Conservation (phyloP, 1,140 invertebrate species). For the Scylla paramamosain region DNA sequence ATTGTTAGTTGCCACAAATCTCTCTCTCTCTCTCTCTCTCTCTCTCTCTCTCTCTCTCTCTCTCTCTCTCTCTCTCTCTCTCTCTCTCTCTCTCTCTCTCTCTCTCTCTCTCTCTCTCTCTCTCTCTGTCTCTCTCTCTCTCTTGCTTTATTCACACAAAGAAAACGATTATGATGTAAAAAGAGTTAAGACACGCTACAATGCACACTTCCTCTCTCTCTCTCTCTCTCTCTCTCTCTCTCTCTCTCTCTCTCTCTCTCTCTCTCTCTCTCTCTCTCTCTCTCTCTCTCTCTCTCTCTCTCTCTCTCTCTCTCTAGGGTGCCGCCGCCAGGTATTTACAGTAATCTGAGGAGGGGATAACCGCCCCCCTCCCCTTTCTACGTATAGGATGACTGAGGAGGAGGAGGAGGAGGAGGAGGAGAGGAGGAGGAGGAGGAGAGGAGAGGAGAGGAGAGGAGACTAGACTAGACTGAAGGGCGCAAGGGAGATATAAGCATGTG, state of each 20-base stretch:
- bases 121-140: neutral
- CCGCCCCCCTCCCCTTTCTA: neutral
- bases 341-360: neutral
- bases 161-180: neutral
- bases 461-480: too few relatives aligned
- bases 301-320: neutral
- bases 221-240: slow-evolving; percentile 36
- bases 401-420: neutral
- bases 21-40: neutral
- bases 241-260: slow-evolving; percentile 47
- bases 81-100: neutral
- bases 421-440: neutral
- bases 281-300: slow-evolving; percentile 27
- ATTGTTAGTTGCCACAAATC: too few relatives aligned
- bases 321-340: neutral
- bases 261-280: slow-evolving; percentile 36
- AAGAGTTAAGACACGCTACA: neutral
- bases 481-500: too few relatives aligned
- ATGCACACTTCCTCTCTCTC: neutral
- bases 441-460: too few relatives aligned
- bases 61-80: neutral
- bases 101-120: neutral
- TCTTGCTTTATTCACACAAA: too few relatives aligned
- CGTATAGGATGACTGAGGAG: neutral
- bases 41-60: neutral